Conservation (phyloP, 1,140 invertebrate species). For the Papilio xuthus region DNA sequence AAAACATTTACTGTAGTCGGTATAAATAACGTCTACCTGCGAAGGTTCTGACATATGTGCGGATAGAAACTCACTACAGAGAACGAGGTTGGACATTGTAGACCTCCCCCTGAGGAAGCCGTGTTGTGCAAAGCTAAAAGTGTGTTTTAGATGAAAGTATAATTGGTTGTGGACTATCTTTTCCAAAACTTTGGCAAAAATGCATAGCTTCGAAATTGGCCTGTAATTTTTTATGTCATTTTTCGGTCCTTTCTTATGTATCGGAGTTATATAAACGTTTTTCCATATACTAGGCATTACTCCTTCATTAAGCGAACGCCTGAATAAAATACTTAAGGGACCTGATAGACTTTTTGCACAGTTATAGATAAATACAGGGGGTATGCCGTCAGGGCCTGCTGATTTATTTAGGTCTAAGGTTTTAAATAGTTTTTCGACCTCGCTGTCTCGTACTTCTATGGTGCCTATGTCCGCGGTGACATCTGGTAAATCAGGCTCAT, state of each 20-base stretch:
- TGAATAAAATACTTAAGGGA: too few species aligned
- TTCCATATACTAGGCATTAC: too few species aligned
- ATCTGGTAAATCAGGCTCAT: neutral
- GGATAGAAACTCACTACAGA: conserved; percentile 40
- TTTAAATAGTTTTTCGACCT: too few species aligned
- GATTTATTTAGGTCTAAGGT: conserved; percentile 22
- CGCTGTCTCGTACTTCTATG: too few species aligned
- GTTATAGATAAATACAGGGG: conserved; percentile 27
- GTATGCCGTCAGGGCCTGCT: conserved; percentile 33
- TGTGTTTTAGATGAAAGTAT: conserved; percentile 31
- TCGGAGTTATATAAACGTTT: too few species aligned
- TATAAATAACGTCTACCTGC: conserved; percentile 55
- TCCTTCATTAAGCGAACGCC: too few species aligned
- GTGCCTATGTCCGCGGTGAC: too few species aligned
- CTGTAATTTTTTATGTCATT: conserved; percentile 22
- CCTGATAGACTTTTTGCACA: conserved; percentile 31
- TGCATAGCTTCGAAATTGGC: conserved; percentile 44
- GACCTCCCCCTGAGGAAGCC: conserved; percentile 41
- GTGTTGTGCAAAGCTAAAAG: conserved; percentile 35
- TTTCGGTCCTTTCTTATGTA: too few species aligned
- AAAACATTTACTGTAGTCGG: conserved; percentile 55
- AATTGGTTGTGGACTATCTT: conserved; percentile 40
- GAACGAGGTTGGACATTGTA: conserved; percentile 38
- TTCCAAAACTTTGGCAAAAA: conserved; percentile 43
- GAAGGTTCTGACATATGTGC: conserved; percentile 37